Evolutionary conservation across 2,888 invertebrate genomes (phyloP), one percentile per base, ranked within the genome.

Genomic region (Drosophila algonquin): DNA sequence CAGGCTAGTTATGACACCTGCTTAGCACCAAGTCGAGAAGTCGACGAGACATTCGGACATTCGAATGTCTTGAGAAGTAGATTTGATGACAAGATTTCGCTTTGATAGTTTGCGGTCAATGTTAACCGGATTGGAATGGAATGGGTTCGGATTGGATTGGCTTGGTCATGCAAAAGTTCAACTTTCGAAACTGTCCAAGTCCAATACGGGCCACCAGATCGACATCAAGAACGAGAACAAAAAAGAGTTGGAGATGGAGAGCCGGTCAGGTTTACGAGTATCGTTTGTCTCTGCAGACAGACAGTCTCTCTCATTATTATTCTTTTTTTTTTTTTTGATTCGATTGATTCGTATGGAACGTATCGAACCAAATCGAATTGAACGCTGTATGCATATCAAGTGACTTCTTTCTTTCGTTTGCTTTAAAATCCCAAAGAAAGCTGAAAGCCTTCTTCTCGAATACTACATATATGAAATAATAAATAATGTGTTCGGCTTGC

Each of bases 31-130:
- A 56, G 45, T 47, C 32, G 46, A 44, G 68, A 4, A 45, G 68
- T 9, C 51, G 32, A 40, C 40, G 40, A 40, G 40, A n/a, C 40
- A 40, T n/a, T 40, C 35, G 12, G 12, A 14, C 65, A 51, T 58
- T 58, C 63, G 58, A 50, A 45, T 58, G 30, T 32, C n/a, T n/a
- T n/a, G 40, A 40, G 40, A 40, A 40, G 40, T 40, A 7, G 40
- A 40, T n/a, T 40, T 40, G 24, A 45, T 47, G 68, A 46, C 68
- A 53, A 71, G 55, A 72, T 57, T 57, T 71, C 47, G 35, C 72
- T 51, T 72, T 72, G 62, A 54, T 67, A 51, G 72, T 72, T 87
- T 89, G 89, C 87, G 90, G 90, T 89, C 88, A 89, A 83, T 89
- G 90, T 75, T 79, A 79, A 89, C 90, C 40, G 47, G 72, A 47